Conservation (phyloP, 2,888 invertebrate genomes). For the Girardia tigrina region DNA sequence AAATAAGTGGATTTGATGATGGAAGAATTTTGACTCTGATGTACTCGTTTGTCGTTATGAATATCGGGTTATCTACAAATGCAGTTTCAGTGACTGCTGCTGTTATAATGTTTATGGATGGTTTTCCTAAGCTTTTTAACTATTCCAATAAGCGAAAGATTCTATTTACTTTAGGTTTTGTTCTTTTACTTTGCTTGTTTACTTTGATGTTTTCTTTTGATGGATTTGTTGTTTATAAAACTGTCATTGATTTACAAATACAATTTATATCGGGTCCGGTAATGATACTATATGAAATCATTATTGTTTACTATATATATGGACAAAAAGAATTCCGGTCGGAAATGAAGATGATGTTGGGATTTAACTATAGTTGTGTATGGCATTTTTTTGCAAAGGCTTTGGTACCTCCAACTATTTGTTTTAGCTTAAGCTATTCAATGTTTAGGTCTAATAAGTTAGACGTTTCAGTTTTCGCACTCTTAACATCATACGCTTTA, state of each 20-base stretch:
- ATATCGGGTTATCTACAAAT: not conserved
- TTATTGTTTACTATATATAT: not conserved
- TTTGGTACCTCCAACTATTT: not conserved
- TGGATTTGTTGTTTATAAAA: not conserved
- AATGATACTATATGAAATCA: not conserved
- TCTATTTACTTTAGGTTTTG: not conserved
- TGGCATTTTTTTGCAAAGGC: not conserved
- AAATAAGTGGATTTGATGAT: not conserved
- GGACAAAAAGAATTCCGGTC: not conserved
- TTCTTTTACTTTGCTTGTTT: not conserved
- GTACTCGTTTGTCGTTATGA: not conserved
- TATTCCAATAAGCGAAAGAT: not conserved
- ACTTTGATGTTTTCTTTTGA: not conserved
- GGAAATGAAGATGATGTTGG: not conserved
- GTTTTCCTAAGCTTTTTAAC: not conserved
- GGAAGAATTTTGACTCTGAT: not conserved
- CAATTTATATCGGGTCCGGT: not conserved
- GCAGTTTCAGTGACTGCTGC: not conserved
- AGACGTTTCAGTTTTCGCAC: not conserved
- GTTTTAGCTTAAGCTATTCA: not conserved
- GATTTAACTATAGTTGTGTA: not conserved
- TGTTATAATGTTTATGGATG: not conserved
- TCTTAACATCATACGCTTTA: not conserved
- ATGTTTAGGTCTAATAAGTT: no score
- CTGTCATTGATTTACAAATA: not conserved